Percentiles rank a stretch among this genome's conserved stretches.
phyloP scores from a whole-genome alignment of 2,113 vertebrate genomes.

The Lycocorax pyrrhopterus region DNA sequence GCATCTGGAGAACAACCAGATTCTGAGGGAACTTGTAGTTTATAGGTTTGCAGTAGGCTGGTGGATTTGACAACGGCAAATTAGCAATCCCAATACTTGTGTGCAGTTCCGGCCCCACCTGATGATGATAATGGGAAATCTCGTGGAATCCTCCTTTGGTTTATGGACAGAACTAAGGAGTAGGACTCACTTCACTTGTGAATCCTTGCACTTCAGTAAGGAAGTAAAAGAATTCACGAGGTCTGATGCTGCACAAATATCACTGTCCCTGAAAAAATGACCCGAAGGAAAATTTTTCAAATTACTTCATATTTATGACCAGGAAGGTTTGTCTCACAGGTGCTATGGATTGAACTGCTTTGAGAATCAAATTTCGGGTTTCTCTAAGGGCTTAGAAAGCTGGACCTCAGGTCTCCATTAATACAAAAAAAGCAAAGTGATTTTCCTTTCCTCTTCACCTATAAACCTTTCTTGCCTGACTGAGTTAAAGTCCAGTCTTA shows the following conservation, averaged over 20 bases:
- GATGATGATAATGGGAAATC: background rate
- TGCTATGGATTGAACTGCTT: background rate
- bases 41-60: background rate
- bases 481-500: background rate
- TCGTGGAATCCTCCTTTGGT: background rate
- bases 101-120: background rate
- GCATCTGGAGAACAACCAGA: background rate
- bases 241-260: background rate
- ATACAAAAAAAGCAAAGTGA: background rate
- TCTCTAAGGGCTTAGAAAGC: background rate
- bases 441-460: background rate
- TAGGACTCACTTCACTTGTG: background rate
- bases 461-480: background rate
- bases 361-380: background rate
- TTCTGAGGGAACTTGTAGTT: background rate
- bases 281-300: background rate
- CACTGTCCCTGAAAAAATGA: background rate
- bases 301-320: background rate
- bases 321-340: background rate
- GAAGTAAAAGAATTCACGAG: background rate
- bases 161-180: background rate
- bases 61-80: background rate
- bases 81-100: background rate
- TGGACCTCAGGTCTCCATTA: background rate
- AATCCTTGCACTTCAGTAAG: background rate